Percentiles rank a stretch among this genome's conserved stretches.
Evolutionary conservation across 2,888 invertebrate species (phyloP).

Genomic region (Agriopis leucophaearia): DNA sequence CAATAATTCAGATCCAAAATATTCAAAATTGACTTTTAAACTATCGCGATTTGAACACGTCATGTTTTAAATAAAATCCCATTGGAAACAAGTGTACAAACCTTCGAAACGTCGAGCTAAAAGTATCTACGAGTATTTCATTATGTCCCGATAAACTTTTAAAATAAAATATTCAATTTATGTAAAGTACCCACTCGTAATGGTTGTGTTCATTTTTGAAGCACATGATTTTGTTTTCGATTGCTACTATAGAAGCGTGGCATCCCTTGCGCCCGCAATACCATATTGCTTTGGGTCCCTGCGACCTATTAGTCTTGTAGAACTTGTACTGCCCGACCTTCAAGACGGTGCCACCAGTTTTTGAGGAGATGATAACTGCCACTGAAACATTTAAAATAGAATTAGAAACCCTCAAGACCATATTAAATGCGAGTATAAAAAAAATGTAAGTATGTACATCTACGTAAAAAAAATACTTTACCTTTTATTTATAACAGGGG

Average conservation of each 20-base stretch:
- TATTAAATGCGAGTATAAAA: background rate
- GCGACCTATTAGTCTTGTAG: slow-evolving; percentile 37
- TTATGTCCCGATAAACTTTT: too few relatives aligned
- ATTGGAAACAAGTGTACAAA: too few relatives aligned
- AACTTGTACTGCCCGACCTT: slow-evolving; percentile 54
- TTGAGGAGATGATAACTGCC: background rate
- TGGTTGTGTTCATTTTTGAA: slow-evolving; percentile 11
- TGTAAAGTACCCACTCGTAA: background rate
- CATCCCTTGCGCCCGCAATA: slow-evolving; percentile 9
- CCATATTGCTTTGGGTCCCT: slow-evolving; percentile 8
- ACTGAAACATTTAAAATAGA: background rate
- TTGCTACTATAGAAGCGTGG: slow-evolving; percentile 1
- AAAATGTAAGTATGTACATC: too few relatives aligned
- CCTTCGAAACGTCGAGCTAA: too few relatives aligned
- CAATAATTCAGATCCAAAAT: too few relatives aligned
- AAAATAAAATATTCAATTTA: too few relatives aligned
- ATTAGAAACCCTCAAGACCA: background rate
- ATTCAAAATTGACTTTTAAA: too few relatives aligned
- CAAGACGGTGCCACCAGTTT: slow-evolving; percentile 34
- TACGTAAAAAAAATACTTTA: too few relatives aligned
- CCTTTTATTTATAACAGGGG: too few relatives aligned
- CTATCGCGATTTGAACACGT: too few relatives aligned
- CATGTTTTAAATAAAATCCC: too few relatives aligned
- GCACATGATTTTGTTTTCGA: background rate
- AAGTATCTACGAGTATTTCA: too few relatives aligned